These are phyloP conservation scores for Salvelinus namaycush DNA, from an alignment of 2,113 vertebrate genomes.

Conservation along the genomic window DNA sequence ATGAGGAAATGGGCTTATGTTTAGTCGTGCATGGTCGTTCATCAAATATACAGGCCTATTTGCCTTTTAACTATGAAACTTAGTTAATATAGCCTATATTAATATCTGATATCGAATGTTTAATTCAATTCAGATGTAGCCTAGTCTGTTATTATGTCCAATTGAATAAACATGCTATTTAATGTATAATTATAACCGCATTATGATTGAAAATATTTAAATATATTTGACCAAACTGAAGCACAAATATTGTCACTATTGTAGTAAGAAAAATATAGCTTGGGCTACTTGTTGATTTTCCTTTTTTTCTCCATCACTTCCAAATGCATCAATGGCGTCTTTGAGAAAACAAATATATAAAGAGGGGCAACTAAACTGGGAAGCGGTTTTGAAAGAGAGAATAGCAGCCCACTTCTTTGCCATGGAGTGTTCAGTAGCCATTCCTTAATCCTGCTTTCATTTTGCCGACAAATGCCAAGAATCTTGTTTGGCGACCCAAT, in stretches of 20 bases:
- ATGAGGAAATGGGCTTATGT: conserved; percentile 19
- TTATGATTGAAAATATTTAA: too few species aligned
- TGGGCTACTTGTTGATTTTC: conserved; percentile 66
- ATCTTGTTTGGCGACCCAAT: conserved; percentile 88
- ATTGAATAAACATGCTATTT: too few species aligned
- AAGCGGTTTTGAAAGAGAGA: conserved; percentile 49
- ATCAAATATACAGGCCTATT: too few species aligned
- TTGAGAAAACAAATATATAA: conserved; percentile 71
- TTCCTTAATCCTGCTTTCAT: conserved; percentile 96
- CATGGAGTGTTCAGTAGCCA: conserved; percentile 86
- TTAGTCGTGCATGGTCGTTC: too few species aligned
- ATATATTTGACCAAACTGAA: too few species aligned
- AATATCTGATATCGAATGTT: too few species aligned
- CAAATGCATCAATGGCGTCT: conserved; percentile 60
- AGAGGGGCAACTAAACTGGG: conserved; percentile 64
- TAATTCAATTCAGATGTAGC: too few species aligned
- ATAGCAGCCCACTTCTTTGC: conserved; percentile 86
- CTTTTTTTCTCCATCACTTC: conserved; percentile 48
- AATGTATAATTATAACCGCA: too few species aligned
- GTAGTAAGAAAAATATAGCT: conserved; percentile 9
- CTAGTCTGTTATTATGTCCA: too few species aligned
- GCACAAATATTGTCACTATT: too few species aligned
- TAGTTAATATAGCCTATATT: too few species aligned
- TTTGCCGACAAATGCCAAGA: conserved; percentile 92
- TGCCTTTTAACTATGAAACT: too few species aligned